Evolutionary conservation across 1,140 invertebrate genomes (phyloP), one percentile per base, ranked within the genome.

Genomic region (Brachionus koreanus): DNA sequence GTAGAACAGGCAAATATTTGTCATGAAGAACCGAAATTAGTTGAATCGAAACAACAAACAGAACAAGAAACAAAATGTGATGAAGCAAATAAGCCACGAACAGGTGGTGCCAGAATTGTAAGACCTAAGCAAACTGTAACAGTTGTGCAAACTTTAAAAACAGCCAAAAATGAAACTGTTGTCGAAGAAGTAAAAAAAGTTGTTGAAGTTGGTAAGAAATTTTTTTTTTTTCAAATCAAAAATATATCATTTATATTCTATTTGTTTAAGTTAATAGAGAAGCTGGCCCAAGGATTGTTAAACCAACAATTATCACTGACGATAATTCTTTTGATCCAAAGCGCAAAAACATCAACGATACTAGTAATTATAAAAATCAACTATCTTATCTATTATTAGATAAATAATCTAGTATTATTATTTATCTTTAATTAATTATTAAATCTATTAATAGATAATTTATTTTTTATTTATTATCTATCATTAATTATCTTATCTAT

Each of bases 131-230:
- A 74, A 74, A 29, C 23, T 25, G 42, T 74, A 25, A 43, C 37
- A 0, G 42, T 46, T 23, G 5, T 74, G 25, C 39, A 74, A 13
- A 13, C 69, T 12, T 23, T 74, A 2, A 74, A 74, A 74, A 49
- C 37, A 29, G 7, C 42, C 43, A 43, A 46, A 25, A 43, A 74
- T 46, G 69, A 74, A 3, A 74, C 42, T 46, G 42, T 49, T 43
- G 16, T 46, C 12, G 69, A 43, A 29, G 39, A 74, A 16, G 19
- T 74, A 0, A 74, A 49, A 74, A 74, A 74, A 74, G 69, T 74
- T 6, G 43, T 74, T 5, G 69, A 74, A 46, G 19, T 74, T 43
- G 35, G 63, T 65, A 65, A 65, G 63, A 65, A 33, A 6, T 13
- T 12, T 9, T 13, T 3, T 12, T 23, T 5, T 13, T 33, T n/a